phyloP scores from a whole-genome alignment of 1,140 invertebrate species.

The Bombus fervidus region DNA sequence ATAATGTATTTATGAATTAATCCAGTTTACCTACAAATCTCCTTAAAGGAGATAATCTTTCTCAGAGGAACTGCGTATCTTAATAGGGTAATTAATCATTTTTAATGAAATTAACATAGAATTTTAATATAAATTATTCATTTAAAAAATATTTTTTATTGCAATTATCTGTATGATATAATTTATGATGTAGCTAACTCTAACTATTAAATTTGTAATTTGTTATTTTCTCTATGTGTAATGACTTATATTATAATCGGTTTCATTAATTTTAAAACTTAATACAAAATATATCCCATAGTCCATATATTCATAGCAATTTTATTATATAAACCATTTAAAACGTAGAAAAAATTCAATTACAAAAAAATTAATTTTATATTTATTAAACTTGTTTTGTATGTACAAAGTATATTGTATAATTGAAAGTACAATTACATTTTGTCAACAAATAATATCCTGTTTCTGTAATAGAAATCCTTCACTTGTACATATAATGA shows the following conservation, averaged over 20 bases:
- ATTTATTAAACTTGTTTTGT: constrained; percentile 22
- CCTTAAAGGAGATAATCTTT: not conserved
- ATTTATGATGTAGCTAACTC: no score
- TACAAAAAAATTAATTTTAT: not conserved
- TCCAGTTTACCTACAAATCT: not conserved
- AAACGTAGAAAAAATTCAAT: no score
- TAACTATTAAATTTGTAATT: constrained; percentile 4
- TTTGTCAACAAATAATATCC: not conserved
- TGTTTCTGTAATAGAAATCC: not conserved
- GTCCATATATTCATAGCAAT: not conserved
- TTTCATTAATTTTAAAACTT: not conserved
- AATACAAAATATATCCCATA: not conserved
- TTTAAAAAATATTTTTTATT: no score
- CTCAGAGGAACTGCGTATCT: not conserved
- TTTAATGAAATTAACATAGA: not conserved
- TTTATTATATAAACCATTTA: not conserved
- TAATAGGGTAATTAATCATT: not conserved
- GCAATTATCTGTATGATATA: no score
- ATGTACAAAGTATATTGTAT: constrained; percentile 3
- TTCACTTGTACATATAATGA: constrained; percentile 15
- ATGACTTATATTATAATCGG: not conserved
- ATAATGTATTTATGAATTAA: not conserved
- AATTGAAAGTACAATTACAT: not conserved
- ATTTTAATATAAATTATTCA: not conserved
- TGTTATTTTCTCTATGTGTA: not conserved